Evolutionary conservation across 2,113 vertebrate species (phyloP), one percentile per base, ranked within the genome.

Genomic region (Pygoscelis antarcticus): DNA sequence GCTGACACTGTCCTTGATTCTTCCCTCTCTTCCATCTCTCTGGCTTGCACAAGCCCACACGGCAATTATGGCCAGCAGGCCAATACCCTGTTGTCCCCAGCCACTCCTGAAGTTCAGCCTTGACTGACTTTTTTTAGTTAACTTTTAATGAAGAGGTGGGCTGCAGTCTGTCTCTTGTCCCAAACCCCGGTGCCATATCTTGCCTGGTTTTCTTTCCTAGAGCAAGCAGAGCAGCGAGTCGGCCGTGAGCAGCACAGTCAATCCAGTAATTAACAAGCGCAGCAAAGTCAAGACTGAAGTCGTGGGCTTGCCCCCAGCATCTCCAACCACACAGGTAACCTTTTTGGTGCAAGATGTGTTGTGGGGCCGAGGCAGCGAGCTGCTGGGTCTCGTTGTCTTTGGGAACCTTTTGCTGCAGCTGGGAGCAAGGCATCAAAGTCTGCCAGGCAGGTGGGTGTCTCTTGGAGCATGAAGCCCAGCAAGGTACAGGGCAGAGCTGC

Each of bases 271-370:
- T 89, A 98, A 98, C 90, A 99, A 99, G 88, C 98, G 99, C 94
- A 99, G 98, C 97, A 99, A 99, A 95, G 98, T 99, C 96, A 99
- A 99, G 98, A 99, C 98, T 3, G 99, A 99, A 97, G 98, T 96
- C 0, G 99, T 99, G 80, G 98, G 97, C 58, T 96, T 98, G 51
- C 95, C 93, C 54, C 97, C 98, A 40, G 96, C 98, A 40, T 99
- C 99, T 57, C 99, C 98, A 9, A 75, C 97, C 68, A 97, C 98
- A 20, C 99, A 99, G 98, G 99, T 99, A 98, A 98, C 44, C 25
- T 87, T 52, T 40, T 38, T 82, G n/a, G 84, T 46, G 46, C 0
- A 0, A 88, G 60, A 44, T 0, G 0, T 23, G 25, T 49, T 76
- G 78, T 47, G 49, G 32, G 78, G 27, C 42, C 1, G 0, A 77